A percentile compares a stretch with the other conserved stretches of the same genome.
phyloP scores from a whole-genome alignment of 2,888 invertebrate genomes.

The Ctenicera cuprea region DNA sequence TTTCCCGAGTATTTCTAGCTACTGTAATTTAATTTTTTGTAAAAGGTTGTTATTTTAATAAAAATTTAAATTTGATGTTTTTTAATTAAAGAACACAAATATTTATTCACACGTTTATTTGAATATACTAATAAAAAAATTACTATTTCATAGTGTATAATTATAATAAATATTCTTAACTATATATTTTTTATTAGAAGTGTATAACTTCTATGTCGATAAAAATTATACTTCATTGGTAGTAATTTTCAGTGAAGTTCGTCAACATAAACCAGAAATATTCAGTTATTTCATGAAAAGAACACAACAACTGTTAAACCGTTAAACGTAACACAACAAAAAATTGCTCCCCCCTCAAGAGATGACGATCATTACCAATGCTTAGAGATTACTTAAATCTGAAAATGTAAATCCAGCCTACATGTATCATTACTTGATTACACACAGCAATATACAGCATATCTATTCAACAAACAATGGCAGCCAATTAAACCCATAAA shows the following conservation, averaged over 20 bases:
- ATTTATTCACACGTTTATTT: slow-evolving; percentile 57
- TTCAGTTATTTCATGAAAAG: background rate
- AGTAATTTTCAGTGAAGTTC: background rate
- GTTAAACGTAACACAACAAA: too few relatives aligned
- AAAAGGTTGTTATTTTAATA: slow-evolving; percentile 4
- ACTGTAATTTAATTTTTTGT: slow-evolving; percentile 33
- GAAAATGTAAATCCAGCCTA: slow-evolving; percentile 7
- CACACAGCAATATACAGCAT: slow-evolving; percentile 30
- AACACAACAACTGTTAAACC: slow-evolving; percentile 10
- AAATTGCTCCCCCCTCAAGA: background rate
- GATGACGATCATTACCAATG: slow-evolving; percentile 1
- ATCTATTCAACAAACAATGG: slow-evolving; percentile 28
- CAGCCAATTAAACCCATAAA: slow-evolving; percentile 24
- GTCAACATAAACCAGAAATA: background rate
- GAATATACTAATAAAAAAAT: slow-evolving; percentile 60
- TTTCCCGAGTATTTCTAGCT: slow-evolving; percentile 69
- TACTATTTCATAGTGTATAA: slow-evolving; percentile 55
- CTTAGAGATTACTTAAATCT: background rate
- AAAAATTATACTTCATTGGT: slow-evolving; percentile 45
- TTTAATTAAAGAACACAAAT: background rate
- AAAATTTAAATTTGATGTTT: too few relatives aligned
- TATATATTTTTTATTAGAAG: slow-evolving; percentile 53
- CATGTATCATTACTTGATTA: slow-evolving; percentile 13
- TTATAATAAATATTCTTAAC: slow-evolving; percentile 59
- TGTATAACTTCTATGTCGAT: slow-evolving; percentile 46